Conservation (phyloP, 2,888 invertebrate genomes). For the Andrena flavipes region DNA sequence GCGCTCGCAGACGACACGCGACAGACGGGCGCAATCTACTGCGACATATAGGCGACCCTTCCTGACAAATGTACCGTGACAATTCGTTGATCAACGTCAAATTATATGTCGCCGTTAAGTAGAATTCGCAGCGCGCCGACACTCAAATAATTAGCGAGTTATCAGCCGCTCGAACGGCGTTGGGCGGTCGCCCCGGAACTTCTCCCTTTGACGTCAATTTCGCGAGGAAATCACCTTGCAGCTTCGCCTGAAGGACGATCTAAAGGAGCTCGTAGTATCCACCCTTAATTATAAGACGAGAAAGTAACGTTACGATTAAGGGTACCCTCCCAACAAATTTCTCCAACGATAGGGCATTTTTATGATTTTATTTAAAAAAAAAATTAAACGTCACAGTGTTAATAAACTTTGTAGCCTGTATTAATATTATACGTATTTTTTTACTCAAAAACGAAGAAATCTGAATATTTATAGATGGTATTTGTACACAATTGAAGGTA, state of each 20-base stretch:
- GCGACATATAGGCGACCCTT: constrained; percentile 53
- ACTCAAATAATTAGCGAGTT: too few species aligned
- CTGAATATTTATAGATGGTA: too few species aligned
- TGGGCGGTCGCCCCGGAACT: not conserved
- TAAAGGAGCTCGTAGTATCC: not conserved
- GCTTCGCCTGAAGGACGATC: not conserved
- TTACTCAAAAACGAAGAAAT: too few species aligned
- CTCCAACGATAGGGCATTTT: too few species aligned
- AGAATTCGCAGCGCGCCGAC: not conserved
- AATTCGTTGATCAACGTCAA: constrained; percentile 16
- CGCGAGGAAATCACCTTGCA: not conserved
- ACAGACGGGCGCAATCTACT: constrained; percentile 60
- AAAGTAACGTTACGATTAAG: not conserved
- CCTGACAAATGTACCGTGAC: constrained; percentile 64
- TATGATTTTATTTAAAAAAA: too few species aligned
- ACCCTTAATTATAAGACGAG: constrained; percentile 2
- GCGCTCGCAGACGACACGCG: constrained; percentile 48
- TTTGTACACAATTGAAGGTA: too few species aligned
- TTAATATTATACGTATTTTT: too few species aligned
- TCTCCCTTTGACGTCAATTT: not conserved
- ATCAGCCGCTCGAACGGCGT: too few species aligned
- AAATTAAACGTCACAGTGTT: too few species aligned
- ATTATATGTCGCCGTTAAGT: not conserved
- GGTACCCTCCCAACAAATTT: too few species aligned
- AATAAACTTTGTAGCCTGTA: too few species aligned